phyloP scores from a whole-genome alignment of 2,797 vertebrate species.

The Schizothorax lantsangensis region DNA sequence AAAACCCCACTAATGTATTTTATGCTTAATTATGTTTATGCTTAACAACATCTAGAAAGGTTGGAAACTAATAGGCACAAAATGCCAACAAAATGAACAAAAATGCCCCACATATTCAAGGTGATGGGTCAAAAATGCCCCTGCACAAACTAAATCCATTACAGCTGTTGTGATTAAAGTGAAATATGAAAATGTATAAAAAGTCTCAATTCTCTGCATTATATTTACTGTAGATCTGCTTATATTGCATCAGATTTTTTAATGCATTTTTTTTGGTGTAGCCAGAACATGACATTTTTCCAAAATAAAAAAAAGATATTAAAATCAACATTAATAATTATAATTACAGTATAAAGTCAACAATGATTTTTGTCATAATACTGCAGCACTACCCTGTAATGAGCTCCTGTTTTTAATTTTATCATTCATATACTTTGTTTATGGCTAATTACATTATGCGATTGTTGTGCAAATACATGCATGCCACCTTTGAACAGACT shows the following conservation, averaged over 20 bases:
- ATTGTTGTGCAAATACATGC: not conserved
- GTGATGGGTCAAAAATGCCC: not conserved
- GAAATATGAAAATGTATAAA: too few relatives aligned
- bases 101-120: not conserved
- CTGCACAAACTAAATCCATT: not conserved
- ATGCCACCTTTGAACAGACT: not conserved
- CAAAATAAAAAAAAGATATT: too few relatives aligned
- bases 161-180: too few relatives aligned
- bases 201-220: not conserved
- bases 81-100: too few relatives aligned
- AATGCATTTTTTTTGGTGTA: too few relatives aligned
- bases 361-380: not conserved
- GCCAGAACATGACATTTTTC: too few relatives aligned
- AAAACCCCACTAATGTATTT: not conserved
- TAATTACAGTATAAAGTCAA: not conserved
- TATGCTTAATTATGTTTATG: too few relatives aligned
- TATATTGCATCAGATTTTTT: too few relatives aligned
- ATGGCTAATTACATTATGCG: not conserved
- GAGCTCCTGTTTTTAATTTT: not conserved
- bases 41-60: not conserved
- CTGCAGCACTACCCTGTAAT: not conserved
- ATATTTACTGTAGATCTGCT: not conserved
- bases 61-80: not conserved
- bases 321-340: too few relatives aligned
- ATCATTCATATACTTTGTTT: not conserved